Evolutionary conservation across 1,140 invertebrate species (phyloP).

Genomic region (Drosophila asahinai): DNA sequence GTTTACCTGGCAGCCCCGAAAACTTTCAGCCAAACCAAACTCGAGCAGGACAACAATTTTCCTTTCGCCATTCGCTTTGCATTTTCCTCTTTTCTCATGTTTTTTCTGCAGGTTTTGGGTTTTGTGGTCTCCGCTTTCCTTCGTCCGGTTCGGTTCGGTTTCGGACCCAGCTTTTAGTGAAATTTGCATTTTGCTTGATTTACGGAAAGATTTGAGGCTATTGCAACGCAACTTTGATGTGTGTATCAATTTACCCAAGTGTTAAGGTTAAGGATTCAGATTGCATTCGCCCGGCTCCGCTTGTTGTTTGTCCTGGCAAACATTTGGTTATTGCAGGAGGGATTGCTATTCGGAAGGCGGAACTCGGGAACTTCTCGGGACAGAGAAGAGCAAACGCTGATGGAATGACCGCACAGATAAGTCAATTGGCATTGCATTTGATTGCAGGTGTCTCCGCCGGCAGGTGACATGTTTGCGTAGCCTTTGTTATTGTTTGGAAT

Average conservation of each 20-base stretch:
- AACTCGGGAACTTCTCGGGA: constrained; percentile 18
- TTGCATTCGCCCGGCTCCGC: constrained; percentile 40
- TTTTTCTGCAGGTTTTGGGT: constrained; percentile 29
- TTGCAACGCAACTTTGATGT: constrained; percentile 80
- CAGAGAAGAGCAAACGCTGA: constrained; percentile 35
- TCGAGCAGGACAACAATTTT: constrained; percentile 59
- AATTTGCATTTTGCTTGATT: constrained; percentile 82
- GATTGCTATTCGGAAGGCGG: constrained; percentile 15
- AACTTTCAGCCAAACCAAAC: constrained; percentile 34
- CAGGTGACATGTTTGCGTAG: background rate
- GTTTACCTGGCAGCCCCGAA: constrained; percentile 56
- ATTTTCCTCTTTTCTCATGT: constrained; percentile 2
- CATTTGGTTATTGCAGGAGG: constrained; percentile 70
- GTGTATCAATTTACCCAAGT: constrained; percentile 80
- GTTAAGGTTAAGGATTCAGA: constrained; percentile 56
- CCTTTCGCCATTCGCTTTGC: constrained; percentile 42
- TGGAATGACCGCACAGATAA: constrained; percentile 73
- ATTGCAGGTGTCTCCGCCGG: constrained; percentile 52
- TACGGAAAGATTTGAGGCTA: constrained; percentile 81
- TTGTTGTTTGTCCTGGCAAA: constrained; percentile 71
- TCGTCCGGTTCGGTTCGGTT: constrained; percentile 13
- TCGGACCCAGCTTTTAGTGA: constrained; percentile 59
- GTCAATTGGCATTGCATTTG: constrained; percentile 73
- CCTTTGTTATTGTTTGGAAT: background rate
- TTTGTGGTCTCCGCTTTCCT: constrained; percentile 59